These are phyloP conservation scores for Malurus splendens DNA, from an alignment of 2,797 vertebrate genomes.

Conservation along the genomic window DNA sequence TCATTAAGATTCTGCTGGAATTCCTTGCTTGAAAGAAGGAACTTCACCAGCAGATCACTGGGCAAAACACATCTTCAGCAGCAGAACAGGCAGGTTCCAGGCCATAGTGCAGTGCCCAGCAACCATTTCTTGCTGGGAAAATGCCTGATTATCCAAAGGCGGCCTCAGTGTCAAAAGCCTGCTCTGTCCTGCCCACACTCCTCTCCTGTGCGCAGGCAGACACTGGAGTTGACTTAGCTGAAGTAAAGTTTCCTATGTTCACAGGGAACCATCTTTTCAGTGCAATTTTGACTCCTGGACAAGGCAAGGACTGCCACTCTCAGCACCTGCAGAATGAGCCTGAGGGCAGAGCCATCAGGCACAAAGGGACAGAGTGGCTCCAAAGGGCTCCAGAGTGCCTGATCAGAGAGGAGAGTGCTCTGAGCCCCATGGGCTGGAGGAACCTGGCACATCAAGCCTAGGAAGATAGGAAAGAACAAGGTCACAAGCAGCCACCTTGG, in stretches of 20 bases:
- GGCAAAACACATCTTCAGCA: not conserved
- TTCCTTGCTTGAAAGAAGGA: too few species aligned
- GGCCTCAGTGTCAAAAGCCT: not conserved
- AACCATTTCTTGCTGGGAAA: rapidly evolving
- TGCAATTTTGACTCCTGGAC: not conserved
- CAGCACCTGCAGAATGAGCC: not conserved
- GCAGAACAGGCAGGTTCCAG: not conserved
- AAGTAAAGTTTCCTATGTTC: not conserved
- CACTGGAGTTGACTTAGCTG: not conserved
- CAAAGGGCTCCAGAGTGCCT: not conserved
- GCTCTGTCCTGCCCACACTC: not conserved
- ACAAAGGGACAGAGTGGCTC: not conserved
- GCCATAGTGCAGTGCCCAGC: not conserved
- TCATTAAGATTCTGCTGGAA: too few species aligned
- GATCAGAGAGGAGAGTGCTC: not conserved
- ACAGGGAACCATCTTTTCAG: not conserved
- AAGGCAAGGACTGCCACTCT: not conserved
- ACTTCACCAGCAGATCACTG: too few species aligned
- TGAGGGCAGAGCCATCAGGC: not conserved
- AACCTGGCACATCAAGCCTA: not conserved
- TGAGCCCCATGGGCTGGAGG: not conserved
- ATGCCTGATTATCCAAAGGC: not conserved
- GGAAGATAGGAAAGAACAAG: not conserved
- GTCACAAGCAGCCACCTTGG: too few species aligned
- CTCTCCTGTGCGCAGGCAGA: not conserved